These are phyloP conservation scores for Pygmarrhopalites habei DNA, from an alignment of 1,140 invertebrate genomes.

Conservation along the genomic window DNA sequence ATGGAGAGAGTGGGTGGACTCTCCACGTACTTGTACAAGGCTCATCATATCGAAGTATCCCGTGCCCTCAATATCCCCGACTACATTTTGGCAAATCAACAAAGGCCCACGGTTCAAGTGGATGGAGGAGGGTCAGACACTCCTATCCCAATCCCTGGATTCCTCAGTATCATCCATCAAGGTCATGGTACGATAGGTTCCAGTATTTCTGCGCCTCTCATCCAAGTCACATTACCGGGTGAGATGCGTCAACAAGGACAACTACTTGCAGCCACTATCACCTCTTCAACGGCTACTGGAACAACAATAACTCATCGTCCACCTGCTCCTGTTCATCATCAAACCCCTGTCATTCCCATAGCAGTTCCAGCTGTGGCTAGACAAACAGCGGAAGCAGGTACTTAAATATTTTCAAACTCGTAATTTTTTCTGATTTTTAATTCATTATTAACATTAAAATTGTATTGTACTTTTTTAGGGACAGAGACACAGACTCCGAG, in stretches of 20 bases:
- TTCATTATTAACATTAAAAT: too few species aligned
- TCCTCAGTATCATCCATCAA: not conserved
- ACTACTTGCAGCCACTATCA: not conserved
- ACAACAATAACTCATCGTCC: not conserved
- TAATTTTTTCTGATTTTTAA: too few species aligned
- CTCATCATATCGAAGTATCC: slow-evolving; percentile 29
- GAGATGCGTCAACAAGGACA: not conserved
- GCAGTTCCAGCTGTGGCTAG: not conserved
- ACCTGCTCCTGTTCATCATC: not conserved
- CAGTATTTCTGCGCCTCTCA: not conserved
- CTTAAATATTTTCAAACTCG: not conserved
- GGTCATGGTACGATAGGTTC: not conserved
- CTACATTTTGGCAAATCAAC: slow-evolving; percentile 4
- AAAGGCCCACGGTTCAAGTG: not conserved
- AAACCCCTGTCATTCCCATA: slow-evolving; percentile 4
- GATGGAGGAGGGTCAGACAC: not conserved
- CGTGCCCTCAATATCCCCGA: slow-evolving; percentile 26
- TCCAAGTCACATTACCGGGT: not conserved
- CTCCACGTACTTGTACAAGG: slow-evolving; percentile 29
- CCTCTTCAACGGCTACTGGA: not conserved
- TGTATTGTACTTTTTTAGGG: slow-evolving; percentile 2
- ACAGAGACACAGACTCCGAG: slow-evolving; percentile 1
- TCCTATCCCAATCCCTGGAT: not conserved
- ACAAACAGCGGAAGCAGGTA: not conserved
- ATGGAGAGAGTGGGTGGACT: slow-evolving; percentile 63